phyloP scores from a whole-genome alignment of 2,113 vertebrate species.

The Ptilorrhoa leucosticta region DNA sequence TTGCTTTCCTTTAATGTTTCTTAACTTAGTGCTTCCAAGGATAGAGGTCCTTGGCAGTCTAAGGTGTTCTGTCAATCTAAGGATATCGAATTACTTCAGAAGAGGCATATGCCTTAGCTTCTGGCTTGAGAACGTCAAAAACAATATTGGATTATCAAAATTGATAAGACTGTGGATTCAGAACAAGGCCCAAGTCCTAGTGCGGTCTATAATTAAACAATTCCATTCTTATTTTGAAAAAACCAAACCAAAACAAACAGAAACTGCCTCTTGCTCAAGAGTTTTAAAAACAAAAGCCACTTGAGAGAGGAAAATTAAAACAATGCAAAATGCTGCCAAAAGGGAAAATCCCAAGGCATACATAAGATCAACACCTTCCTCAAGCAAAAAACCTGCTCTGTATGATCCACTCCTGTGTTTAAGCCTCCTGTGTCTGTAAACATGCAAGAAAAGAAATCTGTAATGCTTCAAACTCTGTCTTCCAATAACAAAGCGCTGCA shows the following conservation, averaged over 20 bases:
- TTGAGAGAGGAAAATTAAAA: constrained; percentile 23
- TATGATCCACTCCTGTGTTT: neutral
- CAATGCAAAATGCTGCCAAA: neutral
- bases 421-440: neutral
- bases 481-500: neutral
- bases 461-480: neutral
- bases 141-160: neutral
- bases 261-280: constrained; percentile 22
- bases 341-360: constrained; percentile 25
- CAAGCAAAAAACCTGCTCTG: constrained; percentile 7
- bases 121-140: neutral
- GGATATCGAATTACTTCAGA: neutral
- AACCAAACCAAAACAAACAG: constrained; percentile 8
- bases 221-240: neutral
- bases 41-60: neutral
- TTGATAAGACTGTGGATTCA: neutral
- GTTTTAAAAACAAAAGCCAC: constrained; percentile 40
- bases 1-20: neutral
- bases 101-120: neutral
- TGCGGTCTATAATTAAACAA: constrained; percentile 6
- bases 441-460: neutral
- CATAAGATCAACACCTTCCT: neutral
- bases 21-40: neutral
- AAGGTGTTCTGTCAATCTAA: neutral
- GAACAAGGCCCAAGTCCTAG: neutral